These are phyloP conservation scores for Trachythela sp. DNA, from an alignment of 64 coral and sea anemone species.

Conservation along the genomic window DNA sequence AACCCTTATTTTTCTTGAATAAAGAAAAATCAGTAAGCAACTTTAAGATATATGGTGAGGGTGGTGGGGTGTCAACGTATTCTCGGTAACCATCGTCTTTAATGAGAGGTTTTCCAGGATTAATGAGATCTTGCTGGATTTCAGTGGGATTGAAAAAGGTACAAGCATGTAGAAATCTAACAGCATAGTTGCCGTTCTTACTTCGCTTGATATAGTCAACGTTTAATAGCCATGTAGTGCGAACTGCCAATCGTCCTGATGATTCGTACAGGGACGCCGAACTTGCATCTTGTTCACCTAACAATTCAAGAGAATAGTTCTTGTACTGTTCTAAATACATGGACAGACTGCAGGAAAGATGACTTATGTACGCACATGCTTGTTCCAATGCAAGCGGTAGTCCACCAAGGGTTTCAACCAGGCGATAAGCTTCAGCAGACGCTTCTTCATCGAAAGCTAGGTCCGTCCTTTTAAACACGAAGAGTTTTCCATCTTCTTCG, in stretches of 20 bases:
- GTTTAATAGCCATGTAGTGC: constrained; percentile 53
- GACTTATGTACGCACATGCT: constrained; percentile 47
- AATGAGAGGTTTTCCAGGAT: no score
- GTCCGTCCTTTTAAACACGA: constrained; percentile 27
- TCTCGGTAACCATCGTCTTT: no score
- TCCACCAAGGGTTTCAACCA: constrained; percentile 30
- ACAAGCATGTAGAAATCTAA: background rate
- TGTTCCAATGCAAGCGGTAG: constrained; percentile 55
- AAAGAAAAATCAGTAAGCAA: constrained; percentile 15
- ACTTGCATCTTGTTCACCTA: constrained; percentile 14
- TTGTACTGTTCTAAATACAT: constrained; percentile 36
- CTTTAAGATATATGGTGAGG: background rate
- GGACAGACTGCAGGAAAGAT: background rate
- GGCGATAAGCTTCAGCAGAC: background rate
- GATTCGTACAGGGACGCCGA: constrained; percentile 30
- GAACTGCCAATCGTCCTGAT: constrained; percentile 30
- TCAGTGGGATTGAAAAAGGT: background rate
- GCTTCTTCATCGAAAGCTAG: background rate
- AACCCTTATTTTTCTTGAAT: background rate
- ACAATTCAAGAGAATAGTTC: constrained; percentile 9
- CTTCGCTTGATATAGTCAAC: constrained; percentile 36
- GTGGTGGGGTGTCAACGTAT: background rate
- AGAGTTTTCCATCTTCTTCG: constrained; percentile 14
- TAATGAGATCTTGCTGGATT: no score
- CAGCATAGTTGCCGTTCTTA: background rate